Base-by-base conservation (phyloP, 2,888 invertebrate genomes). In the Limnephilus lunatus region DNA sequence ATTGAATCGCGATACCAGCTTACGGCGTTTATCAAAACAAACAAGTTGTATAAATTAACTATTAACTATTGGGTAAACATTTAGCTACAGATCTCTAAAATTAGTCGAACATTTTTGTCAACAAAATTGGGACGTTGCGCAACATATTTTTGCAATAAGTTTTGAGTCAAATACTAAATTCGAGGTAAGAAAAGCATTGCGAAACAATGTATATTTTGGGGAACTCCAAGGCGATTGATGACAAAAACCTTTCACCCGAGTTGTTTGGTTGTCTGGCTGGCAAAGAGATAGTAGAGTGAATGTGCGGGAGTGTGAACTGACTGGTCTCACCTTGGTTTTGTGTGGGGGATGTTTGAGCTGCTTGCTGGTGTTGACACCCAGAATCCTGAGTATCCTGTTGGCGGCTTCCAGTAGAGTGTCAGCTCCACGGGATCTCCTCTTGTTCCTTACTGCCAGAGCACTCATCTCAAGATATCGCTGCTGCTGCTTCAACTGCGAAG, bases 371-470 rank as follows among this genome's bases (percentile, higher is more conserved):
- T 96, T 96, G 94, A 96, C 96, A 94, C 96, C 96, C 94, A 96
- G 95, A 94, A 96, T 94, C 94, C 96, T 95, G 94, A 96, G 95
- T 95, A 96, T 96, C 95, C 96, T 96, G 95, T 96, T 96, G 92
- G 96, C 96, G 94, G 96, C 96, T 95, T 96, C 96, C 93, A 96
- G 95, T 94, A 96, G 96, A 95, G 96, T 96, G 94, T 96, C 96
- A 95, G 96, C 96, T 94, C 96, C 96, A 95, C 96, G 95, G 95
- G 96, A 96, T 95, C 96, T 96, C 95, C 96, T 95, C 95, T 96
- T 96, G 94, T 96, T 95, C 95, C 96, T 96, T 94, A 95, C 95
- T 95, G 96, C 95, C 96, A 96, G 95, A 95, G 96, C 96, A 95
- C 96, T 96, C 96, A 96, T 96, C 95, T 95, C 96, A 92, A 91